phyloP scores from a whole-genome alignment of 2,888 invertebrate genomes.

The Pharmacophagus antenor region DNA sequence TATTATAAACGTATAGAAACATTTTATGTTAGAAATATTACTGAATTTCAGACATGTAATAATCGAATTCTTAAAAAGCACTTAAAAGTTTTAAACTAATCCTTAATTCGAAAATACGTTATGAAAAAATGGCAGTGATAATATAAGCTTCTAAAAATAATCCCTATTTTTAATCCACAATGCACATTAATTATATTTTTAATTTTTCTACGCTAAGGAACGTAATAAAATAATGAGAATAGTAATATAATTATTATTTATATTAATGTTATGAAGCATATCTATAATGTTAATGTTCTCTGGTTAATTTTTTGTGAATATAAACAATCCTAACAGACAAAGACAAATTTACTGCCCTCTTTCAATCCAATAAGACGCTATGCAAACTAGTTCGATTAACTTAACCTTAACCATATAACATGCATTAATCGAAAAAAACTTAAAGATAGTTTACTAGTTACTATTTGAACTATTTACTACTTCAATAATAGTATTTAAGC shows the following conservation, averaged over 20 bases:
- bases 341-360: too few species aligned
- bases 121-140: background rate
- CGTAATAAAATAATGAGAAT: too few species aligned
- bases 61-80: too few species aligned
- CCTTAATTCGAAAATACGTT: background rate
- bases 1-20: too few species aligned
- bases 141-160: background rate
- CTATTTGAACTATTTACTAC: conserved; percentile 10
- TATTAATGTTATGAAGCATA: background rate
- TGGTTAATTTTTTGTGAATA: background rate
- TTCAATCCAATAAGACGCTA: background rate
- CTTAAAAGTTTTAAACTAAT: background rate
- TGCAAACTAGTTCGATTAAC: too few species aligned
- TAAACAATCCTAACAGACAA: background rate
- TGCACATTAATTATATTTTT: background rate
- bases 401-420: too few species aligned
- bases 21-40: too few species aligned
- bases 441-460: too few species aligned
- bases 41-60: too few species aligned
- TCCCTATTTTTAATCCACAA: background rate
- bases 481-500: conserved; percentile 29
- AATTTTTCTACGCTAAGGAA: too few species aligned
- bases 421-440: too few species aligned
- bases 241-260: background rate
- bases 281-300: background rate